phyloP scores from a whole-genome alignment of 2,797 vertebrate species.

The Siniperca scherzeri region DNA sequence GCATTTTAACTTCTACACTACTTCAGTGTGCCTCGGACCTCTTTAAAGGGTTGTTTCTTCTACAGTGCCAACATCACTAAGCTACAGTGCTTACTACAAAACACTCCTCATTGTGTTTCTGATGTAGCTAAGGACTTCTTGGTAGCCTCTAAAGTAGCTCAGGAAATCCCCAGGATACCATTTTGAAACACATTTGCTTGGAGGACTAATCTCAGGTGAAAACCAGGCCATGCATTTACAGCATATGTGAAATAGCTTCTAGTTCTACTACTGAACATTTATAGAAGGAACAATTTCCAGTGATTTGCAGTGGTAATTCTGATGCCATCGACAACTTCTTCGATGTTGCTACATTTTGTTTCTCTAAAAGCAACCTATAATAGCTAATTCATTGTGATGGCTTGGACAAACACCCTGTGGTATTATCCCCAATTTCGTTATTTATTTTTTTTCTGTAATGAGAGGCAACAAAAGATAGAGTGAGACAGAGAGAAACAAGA shows the following conservation, averaged over 20 bases:
- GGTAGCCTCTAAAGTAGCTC: slow-evolving; percentile 3
- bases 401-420: slow-evolving; percentile 11
- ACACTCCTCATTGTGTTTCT: neutral
- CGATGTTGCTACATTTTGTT: neutral
- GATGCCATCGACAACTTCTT: neutral
- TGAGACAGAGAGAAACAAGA: neutral
- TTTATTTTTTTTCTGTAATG: slow-evolving; percentile 6
- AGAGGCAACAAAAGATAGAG: neutral
- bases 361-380: neutral
- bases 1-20: slow-evolving; percentile 15
- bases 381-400: slow-evolving; percentile 9
- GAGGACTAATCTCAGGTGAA: slow-evolving; percentile 16
- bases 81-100: neutral
- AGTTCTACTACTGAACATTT: neutral
- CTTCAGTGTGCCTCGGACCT: neutral
- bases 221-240: neutral
- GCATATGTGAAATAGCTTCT: neutral
- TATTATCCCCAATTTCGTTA: neutral
- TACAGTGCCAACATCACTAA: slow-evolving; percentile 7
- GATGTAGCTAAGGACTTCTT: slow-evolving; percentile 11
- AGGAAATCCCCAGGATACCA: neutral
- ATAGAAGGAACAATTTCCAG: neutral
- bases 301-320: slow-evolving; percentile 1
- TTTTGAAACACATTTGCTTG: slow-evolving; percentile 10
- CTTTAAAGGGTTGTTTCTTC: slow-evolving; percentile 8